Evolutionary conservation across 2,797 vertebrate species (phyloP).

Genomic region (Heteromormyrus szaboi): DNA sequence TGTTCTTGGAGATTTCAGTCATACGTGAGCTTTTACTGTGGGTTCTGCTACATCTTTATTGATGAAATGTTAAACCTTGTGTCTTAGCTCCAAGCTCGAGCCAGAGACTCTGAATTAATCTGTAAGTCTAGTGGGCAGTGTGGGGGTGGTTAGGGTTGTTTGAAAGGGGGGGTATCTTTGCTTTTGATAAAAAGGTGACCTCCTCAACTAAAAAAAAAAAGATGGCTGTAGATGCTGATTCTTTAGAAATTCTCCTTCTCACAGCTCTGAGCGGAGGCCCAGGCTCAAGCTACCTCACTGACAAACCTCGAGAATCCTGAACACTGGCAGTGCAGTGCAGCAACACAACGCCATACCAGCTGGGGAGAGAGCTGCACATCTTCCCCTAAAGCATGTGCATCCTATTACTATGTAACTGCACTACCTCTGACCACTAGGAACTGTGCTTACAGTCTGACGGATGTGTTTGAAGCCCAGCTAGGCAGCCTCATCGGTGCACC

Average conservation of each 20-base stretch:
- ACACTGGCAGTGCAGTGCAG: neutral
- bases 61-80: neutral
- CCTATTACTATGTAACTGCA: neutral
- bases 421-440: neutral
- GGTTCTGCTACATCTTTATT: neutral
- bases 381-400: neutral
- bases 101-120: neutral
- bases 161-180: neutral
- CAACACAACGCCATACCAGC: neutral
- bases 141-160: neutral
- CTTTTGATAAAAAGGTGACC: constrained; percentile 13
- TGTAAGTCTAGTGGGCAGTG: neutral
- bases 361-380: neutral
- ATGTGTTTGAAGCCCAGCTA: neutral
- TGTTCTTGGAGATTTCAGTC: neutral
- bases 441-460: neutral
- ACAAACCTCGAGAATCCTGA: neutral
- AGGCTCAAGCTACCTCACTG: neutral
- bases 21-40: neutral
- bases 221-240: neutral
- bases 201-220: neutral
- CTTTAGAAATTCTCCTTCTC: neutral
- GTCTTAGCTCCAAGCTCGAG: neutral
- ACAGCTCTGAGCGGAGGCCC: neutral
- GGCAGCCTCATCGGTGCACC: neutral